These are phyloP conservation scores for Petrophora chlorosata DNA, from an alignment of 2,888 invertebrate species.

Conservation along the genomic window DNA sequence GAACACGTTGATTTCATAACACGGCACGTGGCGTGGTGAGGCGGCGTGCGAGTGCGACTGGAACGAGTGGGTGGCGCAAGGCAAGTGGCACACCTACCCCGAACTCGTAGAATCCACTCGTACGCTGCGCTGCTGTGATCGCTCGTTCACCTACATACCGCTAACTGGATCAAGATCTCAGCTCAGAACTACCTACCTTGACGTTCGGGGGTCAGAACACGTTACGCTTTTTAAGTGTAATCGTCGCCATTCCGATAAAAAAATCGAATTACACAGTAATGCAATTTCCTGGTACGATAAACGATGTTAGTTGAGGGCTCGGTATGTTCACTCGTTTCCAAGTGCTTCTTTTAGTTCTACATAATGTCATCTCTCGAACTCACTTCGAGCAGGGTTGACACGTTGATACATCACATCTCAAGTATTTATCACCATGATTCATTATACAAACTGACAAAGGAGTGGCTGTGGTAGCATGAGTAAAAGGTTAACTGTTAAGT, in stretches of 20 bases:
- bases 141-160: slow-evolving; percentile 30
- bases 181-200: slow-evolving; percentile 13
- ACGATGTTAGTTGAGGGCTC: slow-evolving; percentile 16
- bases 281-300: slow-evolving; percentile 13
- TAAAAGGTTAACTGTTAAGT: slow-evolving; percentile 29
- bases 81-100: slow-evolving; percentile 67
- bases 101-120: slow-evolving; percentile 41
- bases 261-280: slow-evolving; percentile 7
- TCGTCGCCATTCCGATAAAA: no score
- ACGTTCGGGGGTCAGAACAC: not conserved
- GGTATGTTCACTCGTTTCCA: slow-evolving; percentile 17
- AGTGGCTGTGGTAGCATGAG: slow-evolving; percentile 14
- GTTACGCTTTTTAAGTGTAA: not conserved
- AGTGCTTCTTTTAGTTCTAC: slow-evolving; percentile 23
- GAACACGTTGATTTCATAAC: slow-evolving; percentile 84
- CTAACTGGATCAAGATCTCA: slow-evolving; percentile 29
- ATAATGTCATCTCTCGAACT: slow-evolving; percentile 16
- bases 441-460: slow-evolving; percentile 15
- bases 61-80: slow-evolving; percentile 79
- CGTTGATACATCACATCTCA: slow-evolving; percentile 12
- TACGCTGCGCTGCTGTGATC: slow-evolving; percentile 25
- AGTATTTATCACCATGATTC: slow-evolving; percentile 17
- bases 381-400: slow-evolving; percentile 15
- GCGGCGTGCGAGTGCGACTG: slow-evolving; percentile 46
- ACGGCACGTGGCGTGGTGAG: slow-evolving; percentile 52